Conservation (phyloP, 2,797 vertebrate species). For the Poeciliopsis gracilis region DNA sequence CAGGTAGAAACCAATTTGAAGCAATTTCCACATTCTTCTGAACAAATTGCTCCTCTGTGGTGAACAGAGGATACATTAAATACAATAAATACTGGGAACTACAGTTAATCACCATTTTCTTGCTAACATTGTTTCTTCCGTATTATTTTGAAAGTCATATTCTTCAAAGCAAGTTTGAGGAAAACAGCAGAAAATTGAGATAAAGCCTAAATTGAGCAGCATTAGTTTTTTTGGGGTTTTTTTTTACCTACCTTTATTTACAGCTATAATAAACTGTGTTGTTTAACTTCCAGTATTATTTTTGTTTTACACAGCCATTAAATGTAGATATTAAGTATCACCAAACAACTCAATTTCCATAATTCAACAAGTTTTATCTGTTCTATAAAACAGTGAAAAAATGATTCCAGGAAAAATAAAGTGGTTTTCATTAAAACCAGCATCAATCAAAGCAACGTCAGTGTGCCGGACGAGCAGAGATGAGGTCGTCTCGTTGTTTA, state of each 20-base stretch:
- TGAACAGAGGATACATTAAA: background rate
- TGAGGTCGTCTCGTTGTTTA: constrained; percentile 55
- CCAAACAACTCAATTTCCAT: constrained; percentile 20
- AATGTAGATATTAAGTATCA: constrained; percentile 19
- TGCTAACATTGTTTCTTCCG: background rate
- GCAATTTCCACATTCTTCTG: background rate
- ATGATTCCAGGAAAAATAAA: constrained; percentile 11
- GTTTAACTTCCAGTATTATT: constrained; percentile 23
- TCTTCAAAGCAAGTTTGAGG: background rate
- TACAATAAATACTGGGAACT: background rate
- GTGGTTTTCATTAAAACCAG: constrained; percentile 24
- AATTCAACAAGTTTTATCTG: constrained; percentile 39
- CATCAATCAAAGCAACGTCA: constrained; percentile 66
- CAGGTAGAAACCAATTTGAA: background rate
- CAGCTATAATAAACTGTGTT: background rate
- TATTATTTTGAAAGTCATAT: background rate
- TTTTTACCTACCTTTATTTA: constrained; percentile 1
- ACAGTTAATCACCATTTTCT: background rate
- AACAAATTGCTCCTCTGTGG: constrained; percentile 11
- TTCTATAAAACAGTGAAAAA: background rate
- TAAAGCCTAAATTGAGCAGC: constrained; percentile 18
- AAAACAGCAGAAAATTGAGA: constrained; percentile 13
- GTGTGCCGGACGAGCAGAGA: constrained; percentile 33
- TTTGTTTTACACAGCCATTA: background rate
- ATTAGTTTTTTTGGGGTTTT: too few species aligned